Base-by-base conservation (phyloP, 1,140 invertebrate genomes). In the Magallana ariakensis region DNA sequence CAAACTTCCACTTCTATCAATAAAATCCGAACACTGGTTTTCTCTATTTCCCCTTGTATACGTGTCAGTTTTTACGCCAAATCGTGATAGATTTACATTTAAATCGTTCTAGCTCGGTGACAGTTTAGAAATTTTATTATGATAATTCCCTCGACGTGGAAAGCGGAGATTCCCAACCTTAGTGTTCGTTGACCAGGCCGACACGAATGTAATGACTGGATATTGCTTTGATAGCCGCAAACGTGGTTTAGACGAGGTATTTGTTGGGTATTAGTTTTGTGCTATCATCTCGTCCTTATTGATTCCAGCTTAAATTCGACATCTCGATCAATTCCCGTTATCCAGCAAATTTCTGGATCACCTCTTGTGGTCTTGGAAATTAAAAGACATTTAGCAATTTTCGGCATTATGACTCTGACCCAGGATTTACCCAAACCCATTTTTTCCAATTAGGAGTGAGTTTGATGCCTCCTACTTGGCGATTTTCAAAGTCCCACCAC, bases 311-410 rank as follows among this genome's bases (percentile, higher is more conserved):
- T 70, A 70, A 70, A 70, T 70, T 70, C 66, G 66, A 70, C 66
- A 70, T 70, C 66, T 70, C 26, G 66, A 70, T 70, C 66, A 70
- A 70, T 70, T 70, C 66, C 66, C 66, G 33, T 70, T 70, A 70
- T 70, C 66, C 22, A 70, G 66, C 66, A 19, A 70, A 70, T 70
- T 70, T 70, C 66, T 70, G 33, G 66, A 70, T 70, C 66, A 70
- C 66, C 66, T 70, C 66, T 70, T 70, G 66, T 70, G 66, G 66
- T 70, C 66, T 33, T 70, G 66, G 66, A 70, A 70, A 70, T 70
- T 70, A 70, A 70, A 70, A 70, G 66, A 70, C 66, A 70, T 70
- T 70, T 70, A 70, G 66, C 66, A 70, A 70, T 70, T 70, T 70
- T 70, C 66, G 66, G 66, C 66, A 70, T 70, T 70, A 70, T 70